Evolutionary conservation across 64 coral and sea anemone genomes (phyloP), one percentile per base, ranked within the genome.

Genomic region (Acropora yongei): DNA sequence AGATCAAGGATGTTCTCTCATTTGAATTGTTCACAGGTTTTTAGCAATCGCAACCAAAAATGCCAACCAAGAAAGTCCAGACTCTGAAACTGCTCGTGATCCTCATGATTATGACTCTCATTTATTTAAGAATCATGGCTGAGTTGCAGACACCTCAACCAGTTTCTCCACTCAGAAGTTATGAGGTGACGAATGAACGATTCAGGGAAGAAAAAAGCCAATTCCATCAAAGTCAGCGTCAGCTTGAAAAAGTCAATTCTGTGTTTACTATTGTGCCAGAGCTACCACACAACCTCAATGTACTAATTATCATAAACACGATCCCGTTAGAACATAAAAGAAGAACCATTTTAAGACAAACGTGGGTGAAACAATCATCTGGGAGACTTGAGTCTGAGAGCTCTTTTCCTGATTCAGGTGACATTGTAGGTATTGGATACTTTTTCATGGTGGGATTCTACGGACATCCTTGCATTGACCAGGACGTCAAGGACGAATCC

Each of bases 391-490:
- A 8, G 60, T 7, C 14, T 63, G 3, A 7, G 3, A 63, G 60
- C 13, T 14, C 10, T 63, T 12, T 63, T 63, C 11, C 13, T 13
- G 60, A 63, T 13, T 63, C 60, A 2, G 60, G 60, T 63, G 60
- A 12, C 60, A 14, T 63, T 10, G 60, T 63, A 13, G 16, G 16
- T 63, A 63, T 63, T 63, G 11, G 10, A 63, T 63, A 63, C 11
- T 73, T 89, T 8, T 89, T 89, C 60, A 78, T 53, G 41, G 12
- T 89, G 51, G 88, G 88, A 9, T 89, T 89, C 50, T 49, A 75
- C 41, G 78, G 78, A 68, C 1, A 89, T 65, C 39, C 76, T 74
- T 48, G 45, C 10, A 50, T 80, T 18, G 88, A 89, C 63, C 40
- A 66, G 44, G 17, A 67, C 49, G 41, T 79, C 13, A 58, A 89